Evolutionary conservation across 2,113 vertebrate species (phyloP).

Genomic region (Lamprologus callipterus): DNA sequence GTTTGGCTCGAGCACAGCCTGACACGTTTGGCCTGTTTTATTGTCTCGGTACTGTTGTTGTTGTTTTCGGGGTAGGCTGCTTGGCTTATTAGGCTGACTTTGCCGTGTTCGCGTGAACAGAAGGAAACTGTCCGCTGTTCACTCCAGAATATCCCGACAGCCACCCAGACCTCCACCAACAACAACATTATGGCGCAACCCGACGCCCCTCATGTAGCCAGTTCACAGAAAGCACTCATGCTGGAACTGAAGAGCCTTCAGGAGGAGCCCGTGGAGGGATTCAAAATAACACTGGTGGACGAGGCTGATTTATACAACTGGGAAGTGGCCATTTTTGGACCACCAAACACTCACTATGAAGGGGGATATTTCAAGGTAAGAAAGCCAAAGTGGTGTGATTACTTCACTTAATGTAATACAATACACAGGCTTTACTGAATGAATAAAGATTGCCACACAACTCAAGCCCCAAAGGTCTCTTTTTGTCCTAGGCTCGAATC

Average conservation of each 20-base stretch:
- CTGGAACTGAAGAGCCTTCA: conserved; percentile 93
- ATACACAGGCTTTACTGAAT: neutral
- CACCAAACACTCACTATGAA: conserved; percentile 93
- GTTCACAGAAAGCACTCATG: conserved; percentile 93
- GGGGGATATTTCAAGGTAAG: conserved; percentile 96
- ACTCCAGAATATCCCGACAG: neutral
- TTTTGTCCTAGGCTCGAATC: conserved; percentile 80
- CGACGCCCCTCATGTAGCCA: conserved; percentile 77
- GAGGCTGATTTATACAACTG: conserved; percentile 96
- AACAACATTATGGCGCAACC: conserved; percentile 68
- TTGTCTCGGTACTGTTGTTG: conserved; percentile 23
- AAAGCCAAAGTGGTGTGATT: neutral
- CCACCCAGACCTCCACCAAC: neutral
- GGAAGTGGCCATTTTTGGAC: conserved; percentile 97
- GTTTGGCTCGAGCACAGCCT: neutral
- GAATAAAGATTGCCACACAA: neutral
- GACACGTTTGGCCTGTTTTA: conserved; percentile 49
- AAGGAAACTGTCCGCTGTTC: conserved; percentile 5
- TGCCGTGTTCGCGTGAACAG: neutral
- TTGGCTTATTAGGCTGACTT: neutral
- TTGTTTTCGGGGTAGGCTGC: neutral
- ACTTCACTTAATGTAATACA: neutral
- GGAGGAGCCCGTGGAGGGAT: conserved; percentile 95
- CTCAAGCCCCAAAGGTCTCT: neutral
- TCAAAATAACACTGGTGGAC: conserved; percentile 91